Conservation (phyloP, 2,888 invertebrate species). For the Ornithoptera alexandrae region DNA sequence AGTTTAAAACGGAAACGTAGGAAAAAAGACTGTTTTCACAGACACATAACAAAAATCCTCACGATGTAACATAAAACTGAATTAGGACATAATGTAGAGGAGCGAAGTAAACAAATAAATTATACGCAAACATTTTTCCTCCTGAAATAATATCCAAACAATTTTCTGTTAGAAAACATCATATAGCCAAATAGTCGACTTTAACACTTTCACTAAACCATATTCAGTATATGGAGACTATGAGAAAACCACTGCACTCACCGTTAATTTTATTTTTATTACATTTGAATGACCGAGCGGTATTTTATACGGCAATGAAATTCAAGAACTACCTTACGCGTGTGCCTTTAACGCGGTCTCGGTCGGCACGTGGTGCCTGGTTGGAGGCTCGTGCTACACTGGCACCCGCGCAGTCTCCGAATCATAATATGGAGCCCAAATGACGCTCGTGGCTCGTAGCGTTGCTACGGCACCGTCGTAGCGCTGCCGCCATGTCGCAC, state of each 20-base stretch:
- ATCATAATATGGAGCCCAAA: conserved; percentile 50
- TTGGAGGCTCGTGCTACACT: conserved; percentile 56
- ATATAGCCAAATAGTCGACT: conserved; percentile 25
- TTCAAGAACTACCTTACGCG: conserved; percentile 42
- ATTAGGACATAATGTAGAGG: conserved; percentile 33
- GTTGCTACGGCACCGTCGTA: conserved; percentile 33
- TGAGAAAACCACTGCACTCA: conserved; percentile 51
- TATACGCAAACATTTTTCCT: conserved; percentile 30
- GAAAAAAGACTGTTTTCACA: conserved; percentile 1
- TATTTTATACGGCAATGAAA: conserved; percentile 33
- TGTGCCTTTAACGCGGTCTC: conserved; percentile 34
- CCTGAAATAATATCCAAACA: conserved; percentile 31
- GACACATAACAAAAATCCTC: conserved; percentile 15
- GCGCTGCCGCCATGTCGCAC: conserved; percentile 29
- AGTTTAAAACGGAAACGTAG: too few species aligned
- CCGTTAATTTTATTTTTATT: conserved; percentile 50
- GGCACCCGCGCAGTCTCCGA: conserved; percentile 72
- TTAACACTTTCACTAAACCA: conserved; percentile 32
- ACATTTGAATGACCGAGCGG: conserved; percentile 50
- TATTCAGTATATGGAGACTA: neutral
- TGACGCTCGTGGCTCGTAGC: conserved; percentile 37
- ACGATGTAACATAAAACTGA: conserved; percentile 30
- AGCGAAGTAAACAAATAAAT: conserved; percentile 38
- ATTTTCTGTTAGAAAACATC: conserved; percentile 30
- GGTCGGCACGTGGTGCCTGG: conserved; percentile 44